These are phyloP conservation scores for Melanargia galathea DNA, from an alignment of 2,888 invertebrate species.

Conservation along the genomic window DNA sequence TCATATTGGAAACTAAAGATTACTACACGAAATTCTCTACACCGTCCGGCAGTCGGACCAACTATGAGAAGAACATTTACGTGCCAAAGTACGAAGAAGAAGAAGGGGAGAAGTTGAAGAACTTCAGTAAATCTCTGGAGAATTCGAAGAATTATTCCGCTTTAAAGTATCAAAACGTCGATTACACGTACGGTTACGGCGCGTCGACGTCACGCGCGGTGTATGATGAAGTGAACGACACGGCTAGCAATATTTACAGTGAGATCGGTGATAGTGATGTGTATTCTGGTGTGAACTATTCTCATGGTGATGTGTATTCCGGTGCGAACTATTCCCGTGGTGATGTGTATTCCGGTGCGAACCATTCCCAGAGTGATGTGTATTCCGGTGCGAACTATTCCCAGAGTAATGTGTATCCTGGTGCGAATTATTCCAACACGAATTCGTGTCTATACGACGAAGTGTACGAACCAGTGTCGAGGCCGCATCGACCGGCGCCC, in stretches of 20 bases:
- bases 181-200: conserved; percentile 49
- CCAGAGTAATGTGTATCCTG: conserved; percentile 14
- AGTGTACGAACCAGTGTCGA: conserved; percentile 64
- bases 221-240: conserved; percentile 71
- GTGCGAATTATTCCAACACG: conserved; percentile 50
- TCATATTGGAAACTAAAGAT: conserved; percentile 70
- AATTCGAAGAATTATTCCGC: conserved; percentile 75
- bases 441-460: conserved; percentile 64
- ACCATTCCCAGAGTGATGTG: conserved; percentile 43
- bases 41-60: conserved; percentile 51
- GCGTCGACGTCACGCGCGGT: conserved; percentile 52
- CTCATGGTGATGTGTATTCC: conserved; percentile 28
- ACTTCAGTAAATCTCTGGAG: conserved; percentile 67
- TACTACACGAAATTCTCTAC: conserved; percentile 73
- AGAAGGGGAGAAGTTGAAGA: conserved; percentile 64
- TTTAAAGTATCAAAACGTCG: conserved; percentile 68
- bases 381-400: conserved; percentile 44
- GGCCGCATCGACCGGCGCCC: conserved; percentile 84
- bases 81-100: conserved; percentile 69
- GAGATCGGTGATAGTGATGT: conserved; percentile 58
- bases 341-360: conserved; percentile 19
- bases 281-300: conserved; percentile 42
- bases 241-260: conserved; percentile 68
- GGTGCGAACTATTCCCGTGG: conserved; percentile 44
- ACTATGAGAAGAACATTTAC: conserved; percentile 75